Base-by-base conservation (phyloP, 2,888 invertebrate genomes). In the Macaria notata region DNA sequence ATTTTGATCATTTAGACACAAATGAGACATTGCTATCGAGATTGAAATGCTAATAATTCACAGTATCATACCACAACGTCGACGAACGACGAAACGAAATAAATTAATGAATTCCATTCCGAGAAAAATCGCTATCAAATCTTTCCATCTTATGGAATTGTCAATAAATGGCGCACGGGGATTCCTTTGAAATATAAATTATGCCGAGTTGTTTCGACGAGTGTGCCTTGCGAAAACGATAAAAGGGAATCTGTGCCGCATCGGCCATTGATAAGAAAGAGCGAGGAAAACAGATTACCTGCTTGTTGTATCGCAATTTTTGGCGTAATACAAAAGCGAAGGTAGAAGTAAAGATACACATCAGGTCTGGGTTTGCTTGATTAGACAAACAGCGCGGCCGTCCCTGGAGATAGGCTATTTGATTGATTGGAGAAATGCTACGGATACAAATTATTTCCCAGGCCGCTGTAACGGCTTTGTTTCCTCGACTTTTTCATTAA, bases 61-160 rank as follows among this genome's bases (percentile, higher is more conserved):
- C 65, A 76, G 60, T 62, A 66, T 65, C 66, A 56, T 61, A 65
- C 72, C 68, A 63, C 70, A 70, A 69, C 64, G 69, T 69, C 64
- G 66, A 70, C 62, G 69, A 76, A 78, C 76, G 71, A 71, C 72
- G 72, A 79, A 73, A 78, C 74, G 73, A 79, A 82, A 84, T 80
- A 82, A 82, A 83, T 82, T 83, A 78, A 77, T 76, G 79, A 81
- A 81, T 78, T 76, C 73, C 68, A 72, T 69, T 71, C 64, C 60
- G 63, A 76, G 71, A 76, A 79, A 84, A 81, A 81, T 79, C 70
- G 78, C 74, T 79, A 80, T 84, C 80, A 81, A 84, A 78, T 77
- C 75, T 80, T 81, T 78, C 76, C 73, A 75, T 77, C 71, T 83
- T 78, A 77, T 74, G 72, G 81, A 84, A 81, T 83, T 84, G 76